These are phyloP conservation scores for Labia minor DNA, from an alignment of 2,888 invertebrate genomes.

Conservation along the genomic window DNA sequence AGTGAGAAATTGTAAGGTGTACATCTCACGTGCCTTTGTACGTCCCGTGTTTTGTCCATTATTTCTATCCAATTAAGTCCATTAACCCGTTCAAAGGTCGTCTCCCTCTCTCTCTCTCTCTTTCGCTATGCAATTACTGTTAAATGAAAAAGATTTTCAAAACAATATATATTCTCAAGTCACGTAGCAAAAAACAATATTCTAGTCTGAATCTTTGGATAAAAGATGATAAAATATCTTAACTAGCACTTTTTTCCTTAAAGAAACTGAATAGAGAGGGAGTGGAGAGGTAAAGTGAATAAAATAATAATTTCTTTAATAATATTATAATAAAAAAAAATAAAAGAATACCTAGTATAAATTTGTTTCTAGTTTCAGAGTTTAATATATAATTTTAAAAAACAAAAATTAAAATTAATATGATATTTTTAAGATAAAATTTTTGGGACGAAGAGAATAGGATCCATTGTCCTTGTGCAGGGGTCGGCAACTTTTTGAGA, in stretches of 20 bases:
- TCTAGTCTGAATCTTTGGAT: background rate
- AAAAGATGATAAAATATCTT: background rate
- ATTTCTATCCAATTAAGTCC: constrained; percentile 7
- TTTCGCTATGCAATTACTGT: background rate
- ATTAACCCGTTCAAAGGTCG: constrained; percentile 7
- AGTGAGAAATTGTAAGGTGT: background rate
- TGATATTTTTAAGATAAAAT: too few relatives aligned
- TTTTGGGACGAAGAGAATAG: too few relatives aligned
- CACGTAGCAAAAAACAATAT: constrained; percentile 7
- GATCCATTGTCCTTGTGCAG: too few relatives aligned
- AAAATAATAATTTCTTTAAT: too few relatives aligned
- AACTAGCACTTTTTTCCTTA: background rate
- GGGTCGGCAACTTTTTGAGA: too few relatives aligned
- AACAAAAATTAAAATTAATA: too few relatives aligned
- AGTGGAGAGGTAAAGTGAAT: too few relatives aligned
- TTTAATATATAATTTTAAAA: too few relatives aligned
- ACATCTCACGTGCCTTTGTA: background rate
- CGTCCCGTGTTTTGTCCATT: constrained; percentile 8
- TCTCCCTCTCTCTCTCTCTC: background rate
- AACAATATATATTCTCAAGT: background rate
- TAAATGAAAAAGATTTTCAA: constrained; percentile 13
- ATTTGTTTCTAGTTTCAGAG: too few relatives aligned
- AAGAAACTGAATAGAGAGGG: too few relatives aligned
- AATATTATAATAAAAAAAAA: too few relatives aligned
- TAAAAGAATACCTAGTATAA: too few relatives aligned